These are phyloP conservation scores for Aphis craccivora DNA, from an alignment of 1,140 invertebrate genomes.

Conservation along the genomic window DNA sequence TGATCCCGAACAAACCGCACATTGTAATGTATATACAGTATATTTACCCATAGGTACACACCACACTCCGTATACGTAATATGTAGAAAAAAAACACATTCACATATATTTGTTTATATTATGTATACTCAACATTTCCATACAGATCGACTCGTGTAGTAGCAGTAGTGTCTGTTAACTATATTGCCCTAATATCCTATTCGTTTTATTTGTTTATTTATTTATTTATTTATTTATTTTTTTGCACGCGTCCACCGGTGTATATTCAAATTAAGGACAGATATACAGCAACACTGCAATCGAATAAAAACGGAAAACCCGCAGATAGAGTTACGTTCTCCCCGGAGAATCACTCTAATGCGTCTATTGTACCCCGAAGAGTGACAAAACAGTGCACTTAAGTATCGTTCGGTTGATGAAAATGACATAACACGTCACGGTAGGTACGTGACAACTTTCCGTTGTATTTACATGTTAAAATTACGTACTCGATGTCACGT, in stretches of 20 bases:
- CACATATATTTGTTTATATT: not conserved
- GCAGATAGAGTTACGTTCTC: not conserved
- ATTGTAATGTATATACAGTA: not conserved
- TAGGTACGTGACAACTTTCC: not conserved
- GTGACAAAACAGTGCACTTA: constrained; percentile 2
- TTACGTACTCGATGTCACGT: not conserved
- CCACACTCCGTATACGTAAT: not conserved
- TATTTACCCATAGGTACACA: not conserved
- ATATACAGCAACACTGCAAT: not conserved
- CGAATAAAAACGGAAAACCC: constrained; percentile 1
- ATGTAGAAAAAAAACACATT: not conserved
- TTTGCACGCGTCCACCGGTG: not conserved
- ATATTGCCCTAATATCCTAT: not conserved
- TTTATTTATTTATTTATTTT: not conserved
- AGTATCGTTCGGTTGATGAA: constrained; percentile 10
- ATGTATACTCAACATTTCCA: not conserved
- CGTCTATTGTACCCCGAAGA: constrained; percentile 26
- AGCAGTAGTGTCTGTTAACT: not conserved
- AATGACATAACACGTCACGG: not conserved
- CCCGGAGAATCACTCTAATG: not conserved
- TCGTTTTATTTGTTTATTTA: not conserved
- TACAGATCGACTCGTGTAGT: not conserved
- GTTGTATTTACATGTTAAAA: not conserved
- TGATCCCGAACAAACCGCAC: not conserved
- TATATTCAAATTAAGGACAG: not conserved